phyloP scores from a whole-genome alignment of 2,888 invertebrate genomes.

The Dicroscelio sp. region DNA sequence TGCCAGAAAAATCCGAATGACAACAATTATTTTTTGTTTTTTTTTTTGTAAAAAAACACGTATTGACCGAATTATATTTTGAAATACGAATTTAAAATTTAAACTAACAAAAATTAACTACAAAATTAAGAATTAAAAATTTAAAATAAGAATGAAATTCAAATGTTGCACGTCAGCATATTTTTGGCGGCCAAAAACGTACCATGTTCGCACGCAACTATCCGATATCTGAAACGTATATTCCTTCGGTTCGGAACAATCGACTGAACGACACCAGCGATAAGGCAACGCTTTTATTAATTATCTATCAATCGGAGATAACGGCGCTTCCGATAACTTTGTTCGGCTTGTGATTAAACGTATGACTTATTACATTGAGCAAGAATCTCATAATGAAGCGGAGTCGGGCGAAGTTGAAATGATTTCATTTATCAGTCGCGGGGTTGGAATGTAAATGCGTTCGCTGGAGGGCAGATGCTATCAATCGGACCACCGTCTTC shows the following conservation, averaged over 20 bases:
- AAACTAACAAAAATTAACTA: too few species aligned
- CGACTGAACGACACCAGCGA: constrained; percentile 40
- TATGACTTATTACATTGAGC: constrained; percentile 58
- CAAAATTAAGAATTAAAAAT: too few species aligned
- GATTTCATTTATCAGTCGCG: constrained; percentile 50
- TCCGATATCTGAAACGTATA: background rate
- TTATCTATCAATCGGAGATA: constrained; percentile 44
- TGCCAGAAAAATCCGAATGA: too few species aligned
- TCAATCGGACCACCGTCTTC: constrained; percentile 55
- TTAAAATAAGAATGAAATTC: too few species aligned
- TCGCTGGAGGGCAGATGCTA: constrained; percentile 44
- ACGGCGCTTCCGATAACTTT: constrained; percentile 16
- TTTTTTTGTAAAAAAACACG: too few species aligned
- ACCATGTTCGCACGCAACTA: background rate
- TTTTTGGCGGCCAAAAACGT: background rate
- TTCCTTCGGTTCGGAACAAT: background rate
- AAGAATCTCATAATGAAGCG: constrained; percentile 70
- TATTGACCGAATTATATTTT: too few species aligned
- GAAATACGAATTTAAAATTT: too few species aligned
- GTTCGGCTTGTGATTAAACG: constrained; percentile 39
- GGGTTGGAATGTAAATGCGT: constrained; percentile 42
- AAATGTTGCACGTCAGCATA: too few species aligned
- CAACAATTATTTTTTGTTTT: too few species aligned
- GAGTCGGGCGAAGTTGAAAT: constrained; percentile 25
- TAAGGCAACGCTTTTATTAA: constrained; percentile 10